Base-by-base conservation (phyloP, 1,140 invertebrate genomes). In the Pseudobourletiella spinata region DNA sequence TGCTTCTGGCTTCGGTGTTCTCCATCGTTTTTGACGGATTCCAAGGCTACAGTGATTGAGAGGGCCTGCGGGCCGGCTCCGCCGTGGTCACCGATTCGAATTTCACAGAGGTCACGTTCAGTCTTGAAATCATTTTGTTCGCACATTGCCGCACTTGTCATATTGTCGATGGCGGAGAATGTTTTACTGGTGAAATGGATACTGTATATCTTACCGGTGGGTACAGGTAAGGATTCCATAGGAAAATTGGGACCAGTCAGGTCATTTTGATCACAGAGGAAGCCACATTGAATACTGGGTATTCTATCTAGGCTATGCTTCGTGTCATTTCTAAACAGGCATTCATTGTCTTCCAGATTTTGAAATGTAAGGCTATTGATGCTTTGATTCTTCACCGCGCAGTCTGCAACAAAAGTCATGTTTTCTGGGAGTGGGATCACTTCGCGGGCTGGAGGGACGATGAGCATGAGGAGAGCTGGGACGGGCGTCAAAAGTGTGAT, bases 361-460 rank as follows among this genome's bases (percentile, higher is more conserved):
- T 6, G 6, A 18, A 6, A 11, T 48, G 44, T 4, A 22, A 48
- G 18, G 14, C 22, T 11, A 18, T 22, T 26, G 18, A 26, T n/a
- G n/a, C n/a, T n/a, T n/a, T n/a, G n/a, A n/a, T n/a, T n/a, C 29
- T 20, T 15, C 15, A 54, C 25, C 22, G 8, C 11, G 39, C 83
- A 84, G 3, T 75, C 74, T 1, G 81, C 67, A 22, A 81, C 74
- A 59, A 86, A 74, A 46, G 83, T 77, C 16, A 82, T 76, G 16
- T 76, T 73, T 1, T 81, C 73, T 6, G 85, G 85, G 69, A 81
- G 84, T 4, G 79, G 78, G 15, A 85, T 73, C 1, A 78, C 83
- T 50, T 85, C 76, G 64, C 85, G 77, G 18, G 84, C 85, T 1
- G 86, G 80, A 2, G 85, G 86, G 8, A 87, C 84, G n/a, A 82